Conservation (phyloP, 2,113 vertebrate species). For the Malaclemys terrapin region DNA sequence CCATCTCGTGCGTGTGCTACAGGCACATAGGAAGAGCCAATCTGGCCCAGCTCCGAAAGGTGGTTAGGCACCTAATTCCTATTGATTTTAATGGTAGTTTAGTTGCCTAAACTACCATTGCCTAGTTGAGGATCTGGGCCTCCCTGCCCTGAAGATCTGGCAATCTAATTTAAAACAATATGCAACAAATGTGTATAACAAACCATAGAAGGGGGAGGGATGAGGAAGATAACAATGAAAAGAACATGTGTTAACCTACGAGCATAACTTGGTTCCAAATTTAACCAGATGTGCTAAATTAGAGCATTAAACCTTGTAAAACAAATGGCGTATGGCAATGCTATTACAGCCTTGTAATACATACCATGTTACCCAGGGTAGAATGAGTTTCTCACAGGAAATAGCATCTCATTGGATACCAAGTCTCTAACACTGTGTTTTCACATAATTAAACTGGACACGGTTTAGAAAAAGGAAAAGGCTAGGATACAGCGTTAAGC, state of each 20-base stretch:
- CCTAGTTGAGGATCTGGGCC: not conserved
- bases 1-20: not conserved
- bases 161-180: not conserved
- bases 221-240: slow-evolving; percentile 39
- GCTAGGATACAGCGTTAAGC: slow-evolving; percentile 67
- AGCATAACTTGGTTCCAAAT: not conserved
- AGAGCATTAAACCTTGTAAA: slow-evolving; percentile 69
- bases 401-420: slow-evolving; percentile 63
- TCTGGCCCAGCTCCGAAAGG: not conserved
- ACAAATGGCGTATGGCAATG: slow-evolving; percentile 48
- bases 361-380: slow-evolving; percentile 35
- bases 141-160: not conserved
- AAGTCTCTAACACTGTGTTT: slow-evolving; percentile 64
- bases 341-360: slow-evolving; percentile 51
- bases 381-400: slow-evolving; percentile 59
- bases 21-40: accelerated
- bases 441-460: slow-evolving; percentile 79
- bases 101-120: not conserved
- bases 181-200: slow-evolving; percentile 24
- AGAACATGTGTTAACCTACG: not conserved
- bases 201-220: not conserved
- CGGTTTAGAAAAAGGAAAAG: slow-evolving; percentile 71
- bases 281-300: slow-evolving; percentile 40
- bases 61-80: not conserved
- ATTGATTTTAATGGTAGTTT: not conserved